Base-by-base conservation (phyloP, 35 echinoderm and acorn worm species). In the Anneissia japonica region DNA sequence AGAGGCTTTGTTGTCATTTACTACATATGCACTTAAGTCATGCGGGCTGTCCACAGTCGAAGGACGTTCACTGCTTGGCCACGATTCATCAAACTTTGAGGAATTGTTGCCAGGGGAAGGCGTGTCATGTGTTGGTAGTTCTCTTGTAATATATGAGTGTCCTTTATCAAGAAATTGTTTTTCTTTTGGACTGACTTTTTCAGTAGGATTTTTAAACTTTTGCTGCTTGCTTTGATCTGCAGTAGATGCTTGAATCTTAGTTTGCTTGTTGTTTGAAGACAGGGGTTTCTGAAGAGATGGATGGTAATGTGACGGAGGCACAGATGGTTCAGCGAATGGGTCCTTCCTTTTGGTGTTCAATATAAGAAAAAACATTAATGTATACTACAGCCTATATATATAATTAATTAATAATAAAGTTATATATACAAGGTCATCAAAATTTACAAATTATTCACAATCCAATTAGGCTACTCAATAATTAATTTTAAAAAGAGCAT, bases 1-100 rank as follows among this genome's bases (percentile, higher is more conserved):
- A 16, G 21, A 26, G 1, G 51, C 9, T 64, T 64, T 9, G 26
- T 64, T 16, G 2, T 64, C 40, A 6, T 43, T 43, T 14, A 4
- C 26, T 64, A 26, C 51, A 6, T 6, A 4, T 6, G 4, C 40
- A 6, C 4, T 4, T 19, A 1, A 19, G 11, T 16, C 51, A 16
- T 64, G 9, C 19, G 92, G 92, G 38, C 88, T 94, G 14, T 87
- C 88, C 31, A 90, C 76, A 17, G 95, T 94, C 10, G 95, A 93
- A 19, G 91, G 95, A 19, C 91, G 87, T 41, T 98, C 95, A 84
- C 95, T 98, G 26, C 88, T 82, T 0, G 95, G 91, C 95, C 95
- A 98, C 29, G 95, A 98, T 81, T 98, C 95, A 46, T 98, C 85
- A 90, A 93, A 98, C 39, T 94, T 98, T 17, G 91, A 91, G 1